Base-by-base conservation (phyloP, 2,888 invertebrate genomes). In the Aspidiotus destructor region DNA sequence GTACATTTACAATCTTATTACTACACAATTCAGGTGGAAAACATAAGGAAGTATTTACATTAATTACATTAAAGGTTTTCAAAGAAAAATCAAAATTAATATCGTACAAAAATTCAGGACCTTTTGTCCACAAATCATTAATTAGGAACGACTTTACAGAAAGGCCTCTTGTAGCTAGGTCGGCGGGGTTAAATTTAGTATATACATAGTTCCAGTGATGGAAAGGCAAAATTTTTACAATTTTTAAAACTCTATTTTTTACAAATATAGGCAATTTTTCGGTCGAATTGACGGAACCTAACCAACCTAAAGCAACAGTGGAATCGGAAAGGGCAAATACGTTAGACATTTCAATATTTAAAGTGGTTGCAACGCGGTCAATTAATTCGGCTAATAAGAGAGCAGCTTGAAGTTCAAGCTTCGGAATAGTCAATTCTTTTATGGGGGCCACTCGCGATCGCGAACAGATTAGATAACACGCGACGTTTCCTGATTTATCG, bases 401-500 rank as follows among this genome's bases (percentile, higher is more conserved):
- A 11, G 71, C 72, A 62, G 70, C 71, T 44, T 60, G 61, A 8
- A 72, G 68, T 52, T 72, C 71, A 28, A 72, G 58, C 1, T 70
- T 68, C 7, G 71, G 71, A 8, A 72, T 58, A 13, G 71, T 67
- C 3, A 42, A 17, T 41, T 42, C 44, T 41, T 71, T 72, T 8
- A 72, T 16, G 1, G 72, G 70, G 1, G 71, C 71, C 1, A 72
- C 71, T 60, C 64, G 52, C 1, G 69, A 65, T 62, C 70, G 71
- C 0, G 72, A 61, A 53, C 85, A 75, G 83, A 87, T 58, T 83
- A 85, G 13, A 82, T 85, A 73, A 83, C 85, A 74, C 85, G 71
- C 9, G 68, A 71, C 52, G 60, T 68, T 44, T 62, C 72, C 15
- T 61, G 70, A 2, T 58, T 55, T 13, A 64, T 71, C 41, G 58